Evolutionary conservation across 2,888 invertebrate genomes (phyloP), one percentile per base, ranked within the genome.

Genomic region (Tanaodytes sp.): DNA sequence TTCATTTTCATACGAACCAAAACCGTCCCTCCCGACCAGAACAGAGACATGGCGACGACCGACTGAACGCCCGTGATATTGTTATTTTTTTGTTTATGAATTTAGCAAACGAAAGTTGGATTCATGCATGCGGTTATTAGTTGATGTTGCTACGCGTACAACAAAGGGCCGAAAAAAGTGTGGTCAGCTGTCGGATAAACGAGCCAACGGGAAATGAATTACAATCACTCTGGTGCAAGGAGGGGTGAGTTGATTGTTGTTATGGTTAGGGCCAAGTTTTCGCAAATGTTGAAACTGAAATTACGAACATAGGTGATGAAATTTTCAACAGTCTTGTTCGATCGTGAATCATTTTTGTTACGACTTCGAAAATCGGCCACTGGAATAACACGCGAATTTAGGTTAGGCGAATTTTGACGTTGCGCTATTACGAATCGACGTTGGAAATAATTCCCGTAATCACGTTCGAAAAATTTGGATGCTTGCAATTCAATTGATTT

Each of bases 121-220:
- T 65, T 46, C 15, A 51, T 65, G 46, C 52, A 40, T 48, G 19
- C 5, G 39, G 62, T 12, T 42, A 45, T 16, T 59, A 61, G 63
- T 65, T 65, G 57, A 63, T 69, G 65, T 57, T 42, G 45, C 23
- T 20, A 43, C 43, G 54, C 57, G 62, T 1, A 51, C 40, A 40
- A 37, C 14, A 40, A 39, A 67, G 51, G n/a, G n/a, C n/a, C 59
- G 42, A 62, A 40, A 33, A 8, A 49, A 49, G 49, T 37, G 58
- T 52, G 48, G 12, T 18, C 16, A n/a, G n/a, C n/a, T n/a, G n/a
- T n/a, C n/a, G n/a, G n/a, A n/a, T n/a, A n/a, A n/a, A n/a, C n/a
- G n/a, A n/a, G n/a, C n/a, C n/a, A 2, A 15, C 46, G 27, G 55
- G 79, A 57, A 46, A 84, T 84, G 84, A 83, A 83, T 79, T 84